Evolutionary conservation across 2,113 vertebrate genomes (phyloP).

Genomic region (Chaenocephalus aceratus): DNA sequence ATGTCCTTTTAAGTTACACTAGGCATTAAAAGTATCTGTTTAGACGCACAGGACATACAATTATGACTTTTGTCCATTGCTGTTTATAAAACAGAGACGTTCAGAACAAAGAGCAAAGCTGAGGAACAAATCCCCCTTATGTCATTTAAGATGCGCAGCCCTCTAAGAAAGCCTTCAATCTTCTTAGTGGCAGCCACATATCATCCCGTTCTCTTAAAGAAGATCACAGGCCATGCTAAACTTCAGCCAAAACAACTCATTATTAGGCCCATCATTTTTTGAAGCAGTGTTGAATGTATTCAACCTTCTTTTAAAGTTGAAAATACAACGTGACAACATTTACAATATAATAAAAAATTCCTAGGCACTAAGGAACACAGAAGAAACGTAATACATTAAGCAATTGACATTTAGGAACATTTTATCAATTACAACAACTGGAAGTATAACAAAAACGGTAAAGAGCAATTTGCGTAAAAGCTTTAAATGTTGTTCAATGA

Average conservation of each 20-base stretch:
- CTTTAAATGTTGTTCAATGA: no score
- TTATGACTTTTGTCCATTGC: background rate
- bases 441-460: no score
- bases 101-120: constrained; percentile 50
- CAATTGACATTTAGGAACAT: no score
- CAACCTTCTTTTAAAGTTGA: no score
- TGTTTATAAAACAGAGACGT: constrained; percentile 40
- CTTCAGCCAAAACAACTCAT: constrained; percentile 10
- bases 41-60: background rate
- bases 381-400: no score
- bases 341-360: no score
- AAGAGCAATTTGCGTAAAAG: no score
- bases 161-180: constrained; percentile 74
- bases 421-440: no score
- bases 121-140: constrained; percentile 76
- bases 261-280: background rate
- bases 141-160: constrained; percentile 67
- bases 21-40: background rate
- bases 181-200: constrained; percentile 67
- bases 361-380: no score
- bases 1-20: background rate
- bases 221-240: constrained; percentile 9
- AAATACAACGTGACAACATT: no score
- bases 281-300: constrained; percentile 8
- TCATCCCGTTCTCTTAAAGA: constrained; percentile 14